A percentile compares a stretch with the other conserved stretches of the same genome.
Conservation (phyloP, 2,113 vertebrate genomes). For the Salvator merianae region DNA sequence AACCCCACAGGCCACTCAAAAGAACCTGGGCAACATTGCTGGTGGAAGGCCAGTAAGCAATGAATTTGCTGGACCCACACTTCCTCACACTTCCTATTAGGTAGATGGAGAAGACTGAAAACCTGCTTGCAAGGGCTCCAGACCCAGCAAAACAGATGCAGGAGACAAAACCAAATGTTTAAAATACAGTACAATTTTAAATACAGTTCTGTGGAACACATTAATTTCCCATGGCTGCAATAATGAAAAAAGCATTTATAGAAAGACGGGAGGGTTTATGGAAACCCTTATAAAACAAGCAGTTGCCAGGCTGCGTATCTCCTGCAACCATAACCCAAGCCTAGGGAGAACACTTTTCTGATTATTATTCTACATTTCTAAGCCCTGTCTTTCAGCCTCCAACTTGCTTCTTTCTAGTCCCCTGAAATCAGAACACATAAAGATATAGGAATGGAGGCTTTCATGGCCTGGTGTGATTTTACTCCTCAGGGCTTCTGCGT, state of each 20-base stretch:
- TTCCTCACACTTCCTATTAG: not conserved
- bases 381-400: too few species aligned
- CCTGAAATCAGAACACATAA: not conserved
- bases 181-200: not conserved
- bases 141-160: not conserved
- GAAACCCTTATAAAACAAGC: not conserved
- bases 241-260: not conserved
- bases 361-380: too few species aligned
- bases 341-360: not conserved
- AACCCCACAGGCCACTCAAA: too few species aligned
- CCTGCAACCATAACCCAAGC: not conserved
- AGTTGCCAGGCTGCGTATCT: not conserved
- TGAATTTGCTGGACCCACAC: too few species aligned
- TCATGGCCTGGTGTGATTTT: too few species aligned
- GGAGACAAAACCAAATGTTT: not conserved
- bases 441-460: too few species aligned
- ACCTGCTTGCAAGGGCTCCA: not conserved
- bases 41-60: too few species aligned
- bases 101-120: not conserved
- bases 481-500: too few species aligned
- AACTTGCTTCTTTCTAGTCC: not conserved
- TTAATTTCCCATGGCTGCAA: not conserved
- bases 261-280: not conserved
- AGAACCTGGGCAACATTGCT: too few species aligned
- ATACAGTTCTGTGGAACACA: not conserved